Evolutionary conservation across 2,113 vertebrate genomes (phyloP), one percentile per base, ranked within the genome.

Genomic region (Gopherus flavomarginatus): DNA sequence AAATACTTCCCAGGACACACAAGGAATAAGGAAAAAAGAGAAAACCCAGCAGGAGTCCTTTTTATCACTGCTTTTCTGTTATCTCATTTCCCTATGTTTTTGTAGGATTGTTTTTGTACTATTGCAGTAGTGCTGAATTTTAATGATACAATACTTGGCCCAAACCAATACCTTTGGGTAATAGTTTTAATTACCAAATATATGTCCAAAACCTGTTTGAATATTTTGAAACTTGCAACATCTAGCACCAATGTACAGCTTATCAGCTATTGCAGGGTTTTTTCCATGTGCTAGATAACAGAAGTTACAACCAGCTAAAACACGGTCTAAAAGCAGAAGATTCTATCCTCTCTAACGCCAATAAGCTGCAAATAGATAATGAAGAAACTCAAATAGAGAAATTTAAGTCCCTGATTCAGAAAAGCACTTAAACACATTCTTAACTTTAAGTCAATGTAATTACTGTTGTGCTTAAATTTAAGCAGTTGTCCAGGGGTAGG

Each of bases 121-220:
- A 83, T 42, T 93, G 72, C 56, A 88, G 50, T 21, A 38, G 85
- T 89, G 94, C 94, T 95, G 97, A 97, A 96, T 97, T 93, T 89
- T 86, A 94, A 97, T 95, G 95, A 97, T 95, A 96, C 96, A 96
- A 26, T 2, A 86, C 44, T 96, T 97, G 94, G 91, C 81, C 88
- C 13, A 4, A 94, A 86, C 21, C 81, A 89, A 44, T 35, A 83
- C 81, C 13, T 90, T 65, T 83, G 65, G 87, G 81, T 96, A 97
- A 94, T 87, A 95, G 65, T 54, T 88, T 97, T 93, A 95, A 90
- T 94, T 94, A 85, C 38, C 92, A 78, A 75, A 24, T 86, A 52
- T 27, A 96, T 94, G 85, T 96, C 85, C 54, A 80, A 81, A 94
- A 89, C 90, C 75, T 94, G 17, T 62, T 27, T 4, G 52, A 94